Evolutionary conservation across 2,888 invertebrate genomes (phyloP).

Genomic region (Branchipolynoe longqiensis): DNA sequence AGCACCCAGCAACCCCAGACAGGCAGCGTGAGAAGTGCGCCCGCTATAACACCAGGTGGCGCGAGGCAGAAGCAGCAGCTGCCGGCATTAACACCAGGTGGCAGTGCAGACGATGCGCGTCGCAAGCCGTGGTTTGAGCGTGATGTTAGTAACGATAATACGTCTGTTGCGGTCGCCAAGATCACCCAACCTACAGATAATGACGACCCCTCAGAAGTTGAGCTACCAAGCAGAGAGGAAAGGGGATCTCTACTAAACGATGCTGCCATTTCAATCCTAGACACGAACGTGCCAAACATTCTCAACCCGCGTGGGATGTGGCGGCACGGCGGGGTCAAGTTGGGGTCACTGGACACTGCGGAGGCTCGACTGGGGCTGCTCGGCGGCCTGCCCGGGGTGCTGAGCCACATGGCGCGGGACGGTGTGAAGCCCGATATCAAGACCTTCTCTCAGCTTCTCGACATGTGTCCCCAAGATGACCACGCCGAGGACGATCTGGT

Average conservation of each 20-base stretch:
- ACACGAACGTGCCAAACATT: conserved; percentile 66
- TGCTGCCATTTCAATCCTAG: neutral
- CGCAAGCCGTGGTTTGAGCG: conserved; percentile 2
- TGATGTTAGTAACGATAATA: neutral
- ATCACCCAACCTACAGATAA: neutral
- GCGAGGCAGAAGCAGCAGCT: neutral
- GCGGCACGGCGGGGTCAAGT: neutral
- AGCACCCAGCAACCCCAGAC: neutral
- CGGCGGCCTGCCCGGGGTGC: conserved; percentile 90
- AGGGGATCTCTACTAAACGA: neutral
- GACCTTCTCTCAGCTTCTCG: conserved; percentile 89
- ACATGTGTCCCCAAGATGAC: conserved; percentile 86
- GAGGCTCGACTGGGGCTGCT: conserved; percentile 84
- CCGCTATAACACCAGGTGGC: neutral
- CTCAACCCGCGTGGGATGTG: conserved; percentile 64
- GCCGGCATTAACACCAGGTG: neutral
- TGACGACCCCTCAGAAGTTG: no score
- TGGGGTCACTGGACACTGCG: conserved; percentile 65
- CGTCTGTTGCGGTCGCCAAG: neutral
- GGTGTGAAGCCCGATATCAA: conserved; percentile 88
- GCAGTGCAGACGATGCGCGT: neutral
- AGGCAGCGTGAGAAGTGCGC: no score
- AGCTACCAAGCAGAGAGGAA: neutral
- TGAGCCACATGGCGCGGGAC: conserved; percentile 88
- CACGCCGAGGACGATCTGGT: conserved; percentile 88